Conservation (phyloP, 2,888 invertebrate genomes). For the Platynereis dumerilii region DNA sequence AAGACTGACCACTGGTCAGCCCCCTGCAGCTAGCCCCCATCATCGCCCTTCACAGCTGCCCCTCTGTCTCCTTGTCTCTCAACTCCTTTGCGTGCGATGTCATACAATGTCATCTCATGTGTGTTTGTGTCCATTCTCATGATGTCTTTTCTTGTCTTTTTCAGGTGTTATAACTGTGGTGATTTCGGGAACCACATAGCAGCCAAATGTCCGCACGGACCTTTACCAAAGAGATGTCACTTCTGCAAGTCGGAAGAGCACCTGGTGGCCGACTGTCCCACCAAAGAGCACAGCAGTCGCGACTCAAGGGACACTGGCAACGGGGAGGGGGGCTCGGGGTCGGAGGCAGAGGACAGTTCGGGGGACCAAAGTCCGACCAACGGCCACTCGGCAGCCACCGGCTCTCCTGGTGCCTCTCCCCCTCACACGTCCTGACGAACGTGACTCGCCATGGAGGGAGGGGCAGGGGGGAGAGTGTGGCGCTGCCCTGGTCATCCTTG, state of each 20-base stretch:
- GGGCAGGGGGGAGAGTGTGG: background rate
- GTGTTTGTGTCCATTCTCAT: no score
- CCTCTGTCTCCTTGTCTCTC: no score
- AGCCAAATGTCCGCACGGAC: conserved; percentile 84
- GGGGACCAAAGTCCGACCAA: conserved; percentile 1
- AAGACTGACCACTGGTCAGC: no score
- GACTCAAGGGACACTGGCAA: conserved; percentile 14
- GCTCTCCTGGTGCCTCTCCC: background rate
- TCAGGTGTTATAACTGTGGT: conserved; percentile 90
- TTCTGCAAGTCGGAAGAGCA: conserved; percentile 87
- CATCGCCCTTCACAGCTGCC: no score
- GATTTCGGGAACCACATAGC: conserved; percentile 93
- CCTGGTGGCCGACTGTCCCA: conserved; percentile 86
- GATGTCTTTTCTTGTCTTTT: conserved; percentile 22
- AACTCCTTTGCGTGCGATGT: no score
- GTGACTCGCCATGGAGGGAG: background rate
- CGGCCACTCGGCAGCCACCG: background rate
- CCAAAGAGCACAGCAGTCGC: conserved; percentile 13
- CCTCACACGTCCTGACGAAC: background rate
- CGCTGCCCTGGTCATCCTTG: no score
- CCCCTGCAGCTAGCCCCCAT: no score
- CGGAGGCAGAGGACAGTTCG: background rate
- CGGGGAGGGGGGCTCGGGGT: conserved; percentile 10
- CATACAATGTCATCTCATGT: no score
- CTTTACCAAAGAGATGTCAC: conserved; percentile 90